Evolutionary conservation across 2,113 vertebrate species (phyloP).

Genomic region (Sinocyclocheilus anophthalmus): DNA sequence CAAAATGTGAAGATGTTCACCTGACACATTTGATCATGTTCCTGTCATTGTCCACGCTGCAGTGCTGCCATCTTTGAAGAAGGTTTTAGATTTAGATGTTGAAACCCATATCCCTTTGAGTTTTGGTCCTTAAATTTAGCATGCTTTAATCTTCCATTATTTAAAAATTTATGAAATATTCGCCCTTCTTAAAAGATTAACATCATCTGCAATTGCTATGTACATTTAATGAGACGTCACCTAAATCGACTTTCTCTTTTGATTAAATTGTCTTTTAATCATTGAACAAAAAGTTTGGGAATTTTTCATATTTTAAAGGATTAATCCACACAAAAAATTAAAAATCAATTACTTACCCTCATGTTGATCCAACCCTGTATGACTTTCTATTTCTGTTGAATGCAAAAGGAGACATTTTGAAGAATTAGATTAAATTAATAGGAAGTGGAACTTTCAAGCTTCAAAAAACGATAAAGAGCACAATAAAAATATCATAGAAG

Average conservation of each 20-base stretch:
- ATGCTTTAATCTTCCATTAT: slow-evolving; percentile 48
- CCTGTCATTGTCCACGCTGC: neutral
- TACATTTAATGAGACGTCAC: slow-evolving; percentile 46
- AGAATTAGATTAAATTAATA: neutral
- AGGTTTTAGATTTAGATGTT: neutral
- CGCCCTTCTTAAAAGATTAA: slow-evolving; percentile 16
- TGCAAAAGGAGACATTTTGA: neutral
- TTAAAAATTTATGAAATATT: slow-evolving; percentile 48
- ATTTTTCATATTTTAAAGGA: neutral
- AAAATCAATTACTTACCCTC: neutral
- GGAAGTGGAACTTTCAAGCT: neutral
- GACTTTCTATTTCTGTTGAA: neutral
- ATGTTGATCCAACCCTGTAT: neutral
- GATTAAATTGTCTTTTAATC: slow-evolving; percentile 40
- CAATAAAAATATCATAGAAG: neutral
- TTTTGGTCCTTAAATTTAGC: slow-evolving; percentile 37
- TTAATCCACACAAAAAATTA: neutral
- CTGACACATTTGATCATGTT: neutral
- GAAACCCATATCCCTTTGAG: slow-evolving; percentile 14
- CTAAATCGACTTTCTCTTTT: slow-evolving; percentile 2
- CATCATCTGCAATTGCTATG: slow-evolving; percentile 32
- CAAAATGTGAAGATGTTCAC: neutral
- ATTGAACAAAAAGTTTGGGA: slow-evolving; percentile 43
- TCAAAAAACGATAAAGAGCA: neutral
- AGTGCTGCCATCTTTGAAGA: neutral